Conservation (phyloP, 30 jellyfish, hydroid and myxozoan genomes). For the Hydractinia symbiolongicarpus region DNA sequence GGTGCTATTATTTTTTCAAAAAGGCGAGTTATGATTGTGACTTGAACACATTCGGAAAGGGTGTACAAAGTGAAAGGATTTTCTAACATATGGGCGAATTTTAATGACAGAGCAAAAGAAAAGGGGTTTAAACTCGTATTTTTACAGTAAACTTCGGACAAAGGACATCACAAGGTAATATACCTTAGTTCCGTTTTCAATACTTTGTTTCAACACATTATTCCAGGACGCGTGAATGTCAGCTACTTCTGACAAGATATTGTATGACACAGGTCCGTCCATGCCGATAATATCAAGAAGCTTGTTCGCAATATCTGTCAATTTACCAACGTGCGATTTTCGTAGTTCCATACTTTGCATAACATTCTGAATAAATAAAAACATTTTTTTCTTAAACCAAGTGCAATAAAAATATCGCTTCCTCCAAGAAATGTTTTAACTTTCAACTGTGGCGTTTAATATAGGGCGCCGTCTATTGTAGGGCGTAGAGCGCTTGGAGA, state of each 20-base stretch:
- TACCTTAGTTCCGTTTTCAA: conserved; percentile 81
- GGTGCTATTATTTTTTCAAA: too few species aligned
- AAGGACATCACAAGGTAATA: neutral
- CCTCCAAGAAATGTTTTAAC: neutral
- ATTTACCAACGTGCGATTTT: conserved; percentile 46
- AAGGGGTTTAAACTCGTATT: neutral
- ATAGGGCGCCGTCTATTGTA: too few species aligned
- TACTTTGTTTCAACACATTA: conserved; percentile 50
- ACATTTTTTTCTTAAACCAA: neutral
- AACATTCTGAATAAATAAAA: conserved; percentile 42
- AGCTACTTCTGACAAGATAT: conserved; percentile 73
- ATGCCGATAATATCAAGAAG: conserved; percentile 57
- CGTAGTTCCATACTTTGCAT: conserved; percentile 73
- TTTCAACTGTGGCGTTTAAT: too few species aligned
- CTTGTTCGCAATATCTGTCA: conserved; percentile 54
- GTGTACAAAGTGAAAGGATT: neutral
- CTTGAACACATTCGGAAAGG: too few species aligned
- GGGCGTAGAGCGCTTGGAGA: neutral
- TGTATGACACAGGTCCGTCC: conserved; percentile 45
- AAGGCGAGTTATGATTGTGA: too few species aligned
- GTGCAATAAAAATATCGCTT: neutral
- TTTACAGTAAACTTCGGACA: neutral
- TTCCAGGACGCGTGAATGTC: conserved; percentile 95
- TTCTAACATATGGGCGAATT: neutral
- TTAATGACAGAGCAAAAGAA: neutral